These are phyloP conservation scores for Dissostichus mawsoni DNA, from an alignment of 2,113 vertebrate species.

Conservation along the genomic window DNA sequence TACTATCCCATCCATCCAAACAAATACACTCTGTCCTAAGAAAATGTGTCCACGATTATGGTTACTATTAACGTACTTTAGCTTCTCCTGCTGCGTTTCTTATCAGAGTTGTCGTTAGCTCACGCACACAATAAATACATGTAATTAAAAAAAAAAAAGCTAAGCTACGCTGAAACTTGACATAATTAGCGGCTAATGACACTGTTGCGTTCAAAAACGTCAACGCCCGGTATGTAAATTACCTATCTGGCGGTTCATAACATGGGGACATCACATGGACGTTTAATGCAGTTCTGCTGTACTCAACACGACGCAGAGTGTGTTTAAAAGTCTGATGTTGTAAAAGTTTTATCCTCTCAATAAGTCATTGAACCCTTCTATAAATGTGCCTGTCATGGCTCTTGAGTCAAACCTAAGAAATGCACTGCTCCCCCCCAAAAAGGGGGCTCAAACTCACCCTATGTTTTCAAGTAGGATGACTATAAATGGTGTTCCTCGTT, in stretches of 20 bases:
- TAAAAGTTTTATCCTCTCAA: neutral
- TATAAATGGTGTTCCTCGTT: conserved; percentile 23
- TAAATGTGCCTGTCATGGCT: neutral
- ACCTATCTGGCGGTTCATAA: neutral
- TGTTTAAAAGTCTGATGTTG: neutral
- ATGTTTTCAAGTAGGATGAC: conserved; percentile 38
- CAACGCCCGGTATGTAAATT: neutral
- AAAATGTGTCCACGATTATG: neutral
- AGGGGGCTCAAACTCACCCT: neutral
- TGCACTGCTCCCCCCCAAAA: conserved; percentile 4
- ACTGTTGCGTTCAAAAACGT: neutral
- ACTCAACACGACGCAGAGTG: neutral
- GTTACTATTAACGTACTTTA: neutral
- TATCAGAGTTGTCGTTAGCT: neutral
- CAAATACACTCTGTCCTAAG: neutral
- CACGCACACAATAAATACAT: neutral
- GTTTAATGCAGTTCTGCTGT: neutral
- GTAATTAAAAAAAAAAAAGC: neutral
- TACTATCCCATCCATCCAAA: neutral
- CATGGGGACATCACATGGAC: no score
- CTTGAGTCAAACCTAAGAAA: conserved; percentile 13
- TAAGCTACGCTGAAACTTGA: neutral
- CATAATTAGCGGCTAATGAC: neutral
- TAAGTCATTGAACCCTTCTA: conserved; percentile 3
- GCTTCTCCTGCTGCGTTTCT: neutral